Conservation (phyloP, 1,140 invertebrate species). For the Drosophila kanapiae region DNA sequence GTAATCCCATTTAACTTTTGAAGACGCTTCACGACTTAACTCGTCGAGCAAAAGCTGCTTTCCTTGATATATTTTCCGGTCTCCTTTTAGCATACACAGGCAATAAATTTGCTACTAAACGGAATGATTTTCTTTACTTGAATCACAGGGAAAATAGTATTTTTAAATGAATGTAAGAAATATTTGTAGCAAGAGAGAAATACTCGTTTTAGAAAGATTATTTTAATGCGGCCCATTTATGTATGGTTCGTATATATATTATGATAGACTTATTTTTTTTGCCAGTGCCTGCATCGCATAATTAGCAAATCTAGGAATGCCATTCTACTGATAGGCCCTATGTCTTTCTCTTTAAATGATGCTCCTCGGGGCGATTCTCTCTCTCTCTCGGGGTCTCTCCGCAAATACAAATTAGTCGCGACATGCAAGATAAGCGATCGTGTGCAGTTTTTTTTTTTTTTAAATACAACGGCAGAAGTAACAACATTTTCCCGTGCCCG, state of each 20-base stretch:
- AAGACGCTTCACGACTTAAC: constrained; percentile 4
- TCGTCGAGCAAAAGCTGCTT: constrained; percentile 4
- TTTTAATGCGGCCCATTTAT: not conserved
- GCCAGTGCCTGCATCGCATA: constrained; percentile 38
- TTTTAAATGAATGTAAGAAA: not conserved
- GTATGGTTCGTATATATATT: no score
- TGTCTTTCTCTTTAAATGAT: constrained; percentile 16
- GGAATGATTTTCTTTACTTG: no score
- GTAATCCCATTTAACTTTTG: constrained; percentile 34
- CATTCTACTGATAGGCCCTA: constrained; percentile 16
- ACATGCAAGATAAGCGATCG: constrained; percentile 77
- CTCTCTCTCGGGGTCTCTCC: constrained; percentile 26
- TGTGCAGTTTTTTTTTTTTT: constrained; percentile 36
- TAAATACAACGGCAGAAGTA: constrained; percentile 36
- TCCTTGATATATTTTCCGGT: constrained; percentile 11
- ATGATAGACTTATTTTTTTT: not conserved
- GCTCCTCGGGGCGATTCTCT: constrained; percentile 1
- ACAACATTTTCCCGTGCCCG: constrained; percentile 51
- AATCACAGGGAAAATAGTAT: not conserved
- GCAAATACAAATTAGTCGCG: constrained; percentile 69
- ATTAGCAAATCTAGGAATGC: constrained; percentile 57
- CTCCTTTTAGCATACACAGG: not conserved
- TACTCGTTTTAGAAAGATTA: not conserved
- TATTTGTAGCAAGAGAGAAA: not conserved
- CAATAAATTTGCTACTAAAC: not conserved